Evolutionary conservation across 1,140 invertebrate species (phyloP).

Genomic region (Euglossa dilemma): DNA sequence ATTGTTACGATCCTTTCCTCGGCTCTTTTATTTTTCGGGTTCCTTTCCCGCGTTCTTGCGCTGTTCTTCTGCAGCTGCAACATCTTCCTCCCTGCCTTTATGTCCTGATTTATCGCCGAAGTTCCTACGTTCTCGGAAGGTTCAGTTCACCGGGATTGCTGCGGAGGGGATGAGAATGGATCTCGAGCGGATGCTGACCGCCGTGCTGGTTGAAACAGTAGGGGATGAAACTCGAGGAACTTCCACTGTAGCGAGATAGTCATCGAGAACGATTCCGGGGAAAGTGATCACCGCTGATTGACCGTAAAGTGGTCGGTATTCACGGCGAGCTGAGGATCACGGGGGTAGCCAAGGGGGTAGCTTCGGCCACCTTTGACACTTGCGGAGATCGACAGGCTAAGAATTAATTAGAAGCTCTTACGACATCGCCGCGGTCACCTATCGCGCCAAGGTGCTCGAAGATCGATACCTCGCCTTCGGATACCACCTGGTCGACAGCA

Average conservation of each 20-base stretch:
- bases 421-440: too few species aligned
- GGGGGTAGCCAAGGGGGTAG: not conserved
- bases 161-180: too few species aligned
- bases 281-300: not conserved
- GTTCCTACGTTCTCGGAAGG: not conserved
- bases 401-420: not conserved
- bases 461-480: not conserved
- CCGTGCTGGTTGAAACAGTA: not conserved
- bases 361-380: not conserved
- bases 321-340: too few species aligned
- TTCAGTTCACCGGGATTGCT: not conserved
- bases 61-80: not conserved
- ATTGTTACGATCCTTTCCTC: not conserved
- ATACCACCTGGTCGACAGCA: too few species aligned
- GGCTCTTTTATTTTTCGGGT: not conserved
- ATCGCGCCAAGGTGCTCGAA: rapidly evolving
- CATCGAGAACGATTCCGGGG: not conserved
- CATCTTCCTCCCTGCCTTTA: not conserved
- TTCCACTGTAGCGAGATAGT: not conserved
- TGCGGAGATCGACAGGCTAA: not conserved
- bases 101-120: not conserved
- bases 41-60: not conserved
- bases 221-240: not conserved
- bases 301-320: not conserved
- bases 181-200: too few species aligned